A percentile compares a stretch with the other conserved stretches of the same genome.
phyloP scores from a whole-genome alignment of 1,140 invertebrate species.

The Lethrus apterus region DNA sequence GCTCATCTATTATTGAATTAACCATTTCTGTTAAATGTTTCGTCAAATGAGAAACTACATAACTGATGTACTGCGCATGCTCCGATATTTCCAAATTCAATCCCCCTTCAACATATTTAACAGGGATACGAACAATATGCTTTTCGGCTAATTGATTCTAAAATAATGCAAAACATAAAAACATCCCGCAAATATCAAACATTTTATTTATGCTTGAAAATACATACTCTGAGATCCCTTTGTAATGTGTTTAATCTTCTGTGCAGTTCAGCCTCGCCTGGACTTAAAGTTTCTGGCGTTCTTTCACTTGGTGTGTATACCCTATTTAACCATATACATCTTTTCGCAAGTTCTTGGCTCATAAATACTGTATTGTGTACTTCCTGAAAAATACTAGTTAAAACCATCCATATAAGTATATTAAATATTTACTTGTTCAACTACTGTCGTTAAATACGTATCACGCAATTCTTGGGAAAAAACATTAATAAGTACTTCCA shows the following conservation, averaged over 20 bases:
- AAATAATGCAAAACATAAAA: constrained; percentile 13
- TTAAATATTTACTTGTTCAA: constrained; percentile 57
- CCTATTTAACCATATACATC: constrained; percentile 65
- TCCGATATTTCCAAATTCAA: constrained; percentile 46
- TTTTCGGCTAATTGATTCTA: constrained; percentile 53
- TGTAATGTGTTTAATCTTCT: constrained; percentile 61
- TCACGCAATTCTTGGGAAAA: constrained; percentile 65
- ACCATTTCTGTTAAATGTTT: constrained; percentile 48
- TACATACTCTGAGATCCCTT: constrained; percentile 57
- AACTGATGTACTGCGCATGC: constrained; percentile 55
- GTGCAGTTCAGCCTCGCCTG: constrained; percentile 53
- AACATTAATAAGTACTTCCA: constrained; percentile 58
- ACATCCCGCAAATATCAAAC: not conserved
- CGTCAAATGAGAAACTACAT: constrained; percentile 48
- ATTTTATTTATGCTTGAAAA: too few relatives aligned
- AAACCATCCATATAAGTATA: not conserved
- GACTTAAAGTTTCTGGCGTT: constrained; percentile 43
- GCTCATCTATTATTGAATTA: constrained; percentile 53
- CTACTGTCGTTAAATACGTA: constrained; percentile 70
- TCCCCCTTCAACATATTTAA: constrained; percentile 50
- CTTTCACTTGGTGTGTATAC: constrained; percentile 44
- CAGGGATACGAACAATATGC: constrained; percentile 53
- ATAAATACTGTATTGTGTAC: constrained; percentile 71
- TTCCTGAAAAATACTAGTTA: constrained; percentile 44
- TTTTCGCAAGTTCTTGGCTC: constrained; percentile 63